Percentiles rank a stretch among this genome's conserved stretches.
phyloP scores from a whole-genome alignment of 2,888 invertebrate genomes.

The Cheilosia urbana region DNA sequence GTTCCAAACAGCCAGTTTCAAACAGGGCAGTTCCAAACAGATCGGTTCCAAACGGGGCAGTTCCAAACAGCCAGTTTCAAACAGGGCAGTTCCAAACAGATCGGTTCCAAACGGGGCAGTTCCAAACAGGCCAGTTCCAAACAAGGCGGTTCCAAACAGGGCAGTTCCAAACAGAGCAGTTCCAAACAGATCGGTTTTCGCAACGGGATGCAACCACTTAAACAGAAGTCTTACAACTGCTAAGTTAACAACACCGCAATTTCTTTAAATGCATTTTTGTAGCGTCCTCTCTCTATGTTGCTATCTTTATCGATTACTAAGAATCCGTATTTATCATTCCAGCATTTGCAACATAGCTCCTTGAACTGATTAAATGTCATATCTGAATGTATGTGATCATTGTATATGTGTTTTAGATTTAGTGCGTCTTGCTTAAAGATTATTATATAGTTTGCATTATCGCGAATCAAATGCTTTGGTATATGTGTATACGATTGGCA shows the following conservation, averaged over 20 bases:
- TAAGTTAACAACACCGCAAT: not conserved
- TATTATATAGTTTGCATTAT: slow-evolving; percentile 80
- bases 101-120: no score
- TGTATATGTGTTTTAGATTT: slow-evolving; percentile 78
- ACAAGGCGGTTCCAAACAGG: slow-evolving; percentile 76
- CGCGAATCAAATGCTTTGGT: slow-evolving; percentile 80
- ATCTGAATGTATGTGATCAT: no score
- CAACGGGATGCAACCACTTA: no score
- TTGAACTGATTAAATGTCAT: slow-evolving; percentile 75
- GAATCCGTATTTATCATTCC: slow-evolving; percentile 73
- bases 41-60: no score
- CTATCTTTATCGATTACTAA: slow-evolving; percentile 77
- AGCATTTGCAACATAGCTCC: slow-evolving; percentile 77
- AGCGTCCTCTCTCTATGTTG: slow-evolving; percentile 77
- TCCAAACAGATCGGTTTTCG: no score
- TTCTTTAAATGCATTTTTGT: slow-evolving; percentile 76
- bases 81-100: no score
- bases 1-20: no score
- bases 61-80: no score
- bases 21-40: accelerated
- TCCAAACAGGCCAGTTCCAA: no score
- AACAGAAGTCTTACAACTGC: no score
- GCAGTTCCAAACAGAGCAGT: not conserved
- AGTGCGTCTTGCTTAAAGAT: slow-evolving; percentile 80
- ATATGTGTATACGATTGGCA: slow-evolving; percentile 79